Evolutionary conservation across 2,113 vertebrate species (phyloP), one percentile per base, ranked within the genome.

Genomic region (Ardeotis arabs): DNA sequence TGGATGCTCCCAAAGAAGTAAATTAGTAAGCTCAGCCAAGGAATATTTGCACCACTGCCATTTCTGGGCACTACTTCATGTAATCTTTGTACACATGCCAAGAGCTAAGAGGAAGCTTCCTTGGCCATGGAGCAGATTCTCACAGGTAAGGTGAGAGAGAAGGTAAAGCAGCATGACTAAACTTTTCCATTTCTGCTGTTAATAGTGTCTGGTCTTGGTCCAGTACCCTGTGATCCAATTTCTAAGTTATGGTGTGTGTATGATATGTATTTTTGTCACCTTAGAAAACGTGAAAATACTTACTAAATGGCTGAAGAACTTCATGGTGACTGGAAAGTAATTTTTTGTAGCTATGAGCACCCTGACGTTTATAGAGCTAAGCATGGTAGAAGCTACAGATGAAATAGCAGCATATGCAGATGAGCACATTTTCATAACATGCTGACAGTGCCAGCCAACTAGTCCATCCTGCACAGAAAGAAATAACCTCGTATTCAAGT

Each of bases 241-340:
- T 84, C 87, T 80, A 86, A 67, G 84, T 84, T 93, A 80, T 89
- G 79, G 67, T 63, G 62, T 92, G 76, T 76, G 66, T 44, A 87
- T 93, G 96, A 97, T 96, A 59, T 69, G 89, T 94, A 50, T 76
- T 92, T 97, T 93, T 93, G 94, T 89, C 93, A 60, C 75, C 67
- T 89, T 66, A 83, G 84, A 85, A 87, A 87, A 79, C 8, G 28
- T 79, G 80, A 81, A 84, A 89, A 79, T 92, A 82, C 88, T 89
- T 73, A 35, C n/a, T 23, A 84, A 90, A 50, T 58, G 90, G 23
- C 50, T 91, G 56, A 87, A 85, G 83, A 92, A 53, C 77, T 84
- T 94, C 79, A 84, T 82, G 88, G 90, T 39, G 82, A 35, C 50
- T 84, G 67, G 31, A 78, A 84, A 90, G 86, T 58, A 89, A 83